These are phyloP conservation scores for Tupaia chinensis DNA, from an alignment of 2,113 vertebrate species.

Conservation along the genomic window DNA sequence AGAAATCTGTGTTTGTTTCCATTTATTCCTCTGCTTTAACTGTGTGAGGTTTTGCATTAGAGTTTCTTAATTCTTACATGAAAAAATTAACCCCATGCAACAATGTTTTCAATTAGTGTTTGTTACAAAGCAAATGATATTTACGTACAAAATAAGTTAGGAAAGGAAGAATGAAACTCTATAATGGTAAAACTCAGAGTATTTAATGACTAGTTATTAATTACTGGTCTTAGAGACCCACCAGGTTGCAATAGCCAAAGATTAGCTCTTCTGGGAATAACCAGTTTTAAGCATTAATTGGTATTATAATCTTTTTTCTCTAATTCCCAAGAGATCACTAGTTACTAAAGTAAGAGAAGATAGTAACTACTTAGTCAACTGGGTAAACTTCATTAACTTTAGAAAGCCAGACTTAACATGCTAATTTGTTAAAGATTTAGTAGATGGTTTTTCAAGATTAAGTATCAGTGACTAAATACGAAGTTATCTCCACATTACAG, in stretches of 20 bases:
- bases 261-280: conserved; percentile 55
- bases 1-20: conserved; percentile 14
- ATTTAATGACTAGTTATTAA: conserved; percentile 67
- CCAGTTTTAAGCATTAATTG: conserved; percentile 62
- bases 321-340: not conserved
- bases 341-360: conserved; percentile 46
- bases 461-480: not conserved
- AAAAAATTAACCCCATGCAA: not conserved
- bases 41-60: not conserved
- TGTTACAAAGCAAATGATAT: not conserved
- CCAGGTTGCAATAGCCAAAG: conserved; percentile 36
- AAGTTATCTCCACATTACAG: not conserved
- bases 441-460: conserved; percentile 1
- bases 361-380: conserved; percentile 47
- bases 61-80: conserved; percentile 35
- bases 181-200: not conserved
- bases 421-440: conserved; percentile 5
- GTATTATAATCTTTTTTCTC: conserved; percentile 55
- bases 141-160: conserved; percentile 19
- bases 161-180: conserved; percentile 16
- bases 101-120: conserved; percentile 23
- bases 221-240: conserved; percentile 43
- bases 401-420: not conserved
- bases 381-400: conserved; percentile 55
- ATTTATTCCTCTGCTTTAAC: not conserved